Evolutionary conservation across 2,113 vertebrate genomes (phyloP), one percentile per base, ranked within the genome.

Genomic region (Cricetomys ansorgei): DNA sequence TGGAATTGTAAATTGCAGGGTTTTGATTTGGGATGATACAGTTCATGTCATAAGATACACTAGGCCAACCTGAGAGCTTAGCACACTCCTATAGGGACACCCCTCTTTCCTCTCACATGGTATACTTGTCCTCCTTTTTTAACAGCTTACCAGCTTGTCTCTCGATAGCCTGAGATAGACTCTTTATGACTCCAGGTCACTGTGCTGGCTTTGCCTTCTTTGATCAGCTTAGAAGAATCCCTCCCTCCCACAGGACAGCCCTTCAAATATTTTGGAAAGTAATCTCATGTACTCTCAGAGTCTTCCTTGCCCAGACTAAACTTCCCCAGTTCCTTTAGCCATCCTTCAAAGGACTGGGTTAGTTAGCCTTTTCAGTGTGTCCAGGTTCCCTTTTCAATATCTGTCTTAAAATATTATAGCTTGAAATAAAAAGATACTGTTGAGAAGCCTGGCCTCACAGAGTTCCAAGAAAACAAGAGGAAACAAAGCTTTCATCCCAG

Each of bases 181-280:
- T 91, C 88, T 31, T 1, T 9, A 1, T 88, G 62, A 64, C 75
- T 89, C 77, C 27, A 31, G 55, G 87, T 67, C 69, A 53, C 59
- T 87, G 79, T 80, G n/a, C 50, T 92, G 21, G 29, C 75, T 96
- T 95, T 81, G 45, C 65, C 64, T 80, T 89, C 55, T 7, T 48
- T 25, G 70, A 92, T 53, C 48, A 29, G 37, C 92, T 92, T 84
- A 81, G 84, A 84, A 79, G 80, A 70, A 48, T 69, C 87, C 53
- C 57, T 93, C 81, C 77, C 59, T 93, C 83, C 85, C 91, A 50
- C 72, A 84, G 80, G 92, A 92, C 70, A 94, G 91, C 31, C 79
- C 85, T 96, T 88, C 80, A 96, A 73, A 89, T 96, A 95, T 77
- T 92, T 81, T 93, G 96, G 75, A 95, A 96, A 85, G 73, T 59